Conservation (phyloP, 2,797 vertebrate genomes). For the Otus scops region DNA sequence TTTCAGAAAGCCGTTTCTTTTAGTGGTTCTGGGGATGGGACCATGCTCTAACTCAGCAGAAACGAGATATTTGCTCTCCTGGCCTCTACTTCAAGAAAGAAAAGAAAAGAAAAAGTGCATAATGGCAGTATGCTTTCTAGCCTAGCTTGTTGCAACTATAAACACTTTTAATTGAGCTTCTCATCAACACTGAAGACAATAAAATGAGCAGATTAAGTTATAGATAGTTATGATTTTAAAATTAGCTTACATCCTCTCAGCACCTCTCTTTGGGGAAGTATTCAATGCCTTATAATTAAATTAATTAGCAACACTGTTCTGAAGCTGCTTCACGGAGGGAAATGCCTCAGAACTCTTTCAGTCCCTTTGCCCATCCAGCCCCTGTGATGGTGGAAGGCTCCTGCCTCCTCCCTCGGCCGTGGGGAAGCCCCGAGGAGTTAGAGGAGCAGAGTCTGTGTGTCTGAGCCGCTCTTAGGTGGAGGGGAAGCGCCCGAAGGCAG, state of each 20-base stretch:
- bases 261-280: neutral
- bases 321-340: neutral
- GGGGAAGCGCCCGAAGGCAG: no score
- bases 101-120: neutral
- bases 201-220: neutral
- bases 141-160: neutral
- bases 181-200: neutral
- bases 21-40: neutral
- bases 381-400: neutral
- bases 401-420: neutral
- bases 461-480: no score
- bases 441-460: neutral
- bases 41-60: neutral
- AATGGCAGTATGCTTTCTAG: neutral
- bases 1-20: neutral
- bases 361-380: neutral
- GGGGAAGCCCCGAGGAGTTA: neutral
- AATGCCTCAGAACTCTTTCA: neutral
- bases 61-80: neutral
- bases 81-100: neutral
- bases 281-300: neutral
- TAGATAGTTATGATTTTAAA: neutral
- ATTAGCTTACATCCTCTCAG: conserved; percentile 1
- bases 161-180: neutral
- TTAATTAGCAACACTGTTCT: conserved; percentile 24